phyloP scores from a whole-genome alignment of 2,888 invertebrate genomes.

The Heliconius cydno region DNA sequence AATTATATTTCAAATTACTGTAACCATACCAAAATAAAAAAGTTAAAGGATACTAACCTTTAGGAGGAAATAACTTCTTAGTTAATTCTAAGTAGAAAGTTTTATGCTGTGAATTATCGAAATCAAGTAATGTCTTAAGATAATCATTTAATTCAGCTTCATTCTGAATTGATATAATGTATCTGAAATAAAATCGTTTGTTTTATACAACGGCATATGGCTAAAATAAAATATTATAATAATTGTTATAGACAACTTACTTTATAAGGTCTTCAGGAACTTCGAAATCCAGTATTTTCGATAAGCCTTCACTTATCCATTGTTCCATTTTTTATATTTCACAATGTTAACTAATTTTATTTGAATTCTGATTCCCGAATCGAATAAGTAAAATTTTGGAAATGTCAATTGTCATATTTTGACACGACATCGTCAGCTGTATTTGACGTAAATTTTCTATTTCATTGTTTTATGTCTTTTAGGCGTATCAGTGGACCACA shows the following conservation, averaged over 20 bases:
- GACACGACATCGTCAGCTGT: neutral
- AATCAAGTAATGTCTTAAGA: slow-evolving; percentile 88
- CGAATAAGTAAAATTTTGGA: neutral
- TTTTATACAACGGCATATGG: neutral
- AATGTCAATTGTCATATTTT: neutral
- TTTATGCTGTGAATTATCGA: slow-evolving; percentile 85
- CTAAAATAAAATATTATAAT: neutral
- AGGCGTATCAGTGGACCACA: neutral
- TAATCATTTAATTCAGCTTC: slow-evolving; percentile 90
- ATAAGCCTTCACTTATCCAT: slow-evolving; percentile 86
- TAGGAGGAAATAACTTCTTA: slow-evolving; percentile 77
- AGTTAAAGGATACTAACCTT: slow-evolving; percentile 55
- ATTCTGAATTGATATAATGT: slow-evolving; percentile 87
- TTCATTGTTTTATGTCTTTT: neutral
- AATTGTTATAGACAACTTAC: slow-evolving; percentile 66
- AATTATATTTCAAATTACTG: slow-evolving; percentile 24
- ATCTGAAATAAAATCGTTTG: slow-evolving; percentile 82
- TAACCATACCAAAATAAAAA: neutral
- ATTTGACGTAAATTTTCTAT: neutral
- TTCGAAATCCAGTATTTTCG: slow-evolving; percentile 86
- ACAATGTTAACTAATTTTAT: slow-evolving; percentile 22
- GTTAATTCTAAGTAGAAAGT: slow-evolving; percentile 86
- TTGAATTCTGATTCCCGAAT: neutral
- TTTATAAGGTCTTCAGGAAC: slow-evolving; percentile 88
- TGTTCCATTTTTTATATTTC: slow-evolving; percentile 79